A percentile compares a stretch with the other conserved stretches of the same genome.
phyloP scores from a whole-genome alignment of 2,888 invertebrate species.

The Cerastis rubricosa region DNA sequence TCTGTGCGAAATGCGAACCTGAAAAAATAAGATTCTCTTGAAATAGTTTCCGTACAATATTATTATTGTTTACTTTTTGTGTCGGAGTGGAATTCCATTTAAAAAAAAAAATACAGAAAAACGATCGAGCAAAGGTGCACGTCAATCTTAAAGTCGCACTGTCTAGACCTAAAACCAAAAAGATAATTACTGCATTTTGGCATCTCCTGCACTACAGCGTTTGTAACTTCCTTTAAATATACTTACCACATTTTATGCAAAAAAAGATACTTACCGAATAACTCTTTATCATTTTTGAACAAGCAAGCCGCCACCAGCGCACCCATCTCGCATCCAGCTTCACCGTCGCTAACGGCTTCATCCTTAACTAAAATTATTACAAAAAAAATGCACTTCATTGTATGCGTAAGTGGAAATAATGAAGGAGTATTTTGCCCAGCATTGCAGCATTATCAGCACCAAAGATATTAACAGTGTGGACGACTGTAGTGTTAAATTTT shows the following conservation, averaged over 20 bases:
- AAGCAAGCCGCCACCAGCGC: conserved; percentile 21
- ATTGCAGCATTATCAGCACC: too few relatives aligned
- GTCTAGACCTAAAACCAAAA: background rate
- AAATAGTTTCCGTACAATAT: background rate
- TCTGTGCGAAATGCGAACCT: background rate
- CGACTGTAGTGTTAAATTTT: background rate
- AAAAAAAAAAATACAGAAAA: too few relatives aligned
- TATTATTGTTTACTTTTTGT: background rate
- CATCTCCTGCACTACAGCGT: background rate
- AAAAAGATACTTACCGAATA: background rate
- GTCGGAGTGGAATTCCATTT: too few relatives aligned
- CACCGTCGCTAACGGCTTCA: conserved; percentile 14
- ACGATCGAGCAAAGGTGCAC: too few relatives aligned
- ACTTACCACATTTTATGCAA: background rate
- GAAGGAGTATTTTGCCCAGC: background rate
- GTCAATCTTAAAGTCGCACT: background rate
- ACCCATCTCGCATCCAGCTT: conserved; percentile 38
- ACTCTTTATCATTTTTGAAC: background rate
- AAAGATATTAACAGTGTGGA: background rate
- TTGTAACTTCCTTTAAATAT: background rate
- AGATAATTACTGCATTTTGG: background rate
- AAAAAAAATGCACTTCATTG: background rate
- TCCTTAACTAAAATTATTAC: conserved; percentile 21
- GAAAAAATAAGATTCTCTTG: background rate
- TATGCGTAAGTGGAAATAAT: background rate